Evolutionary conservation across 2,797 vertebrate genomes (phyloP), one percentile per base, ranked within the genome.

Genomic region (Danio choprae): DNA sequence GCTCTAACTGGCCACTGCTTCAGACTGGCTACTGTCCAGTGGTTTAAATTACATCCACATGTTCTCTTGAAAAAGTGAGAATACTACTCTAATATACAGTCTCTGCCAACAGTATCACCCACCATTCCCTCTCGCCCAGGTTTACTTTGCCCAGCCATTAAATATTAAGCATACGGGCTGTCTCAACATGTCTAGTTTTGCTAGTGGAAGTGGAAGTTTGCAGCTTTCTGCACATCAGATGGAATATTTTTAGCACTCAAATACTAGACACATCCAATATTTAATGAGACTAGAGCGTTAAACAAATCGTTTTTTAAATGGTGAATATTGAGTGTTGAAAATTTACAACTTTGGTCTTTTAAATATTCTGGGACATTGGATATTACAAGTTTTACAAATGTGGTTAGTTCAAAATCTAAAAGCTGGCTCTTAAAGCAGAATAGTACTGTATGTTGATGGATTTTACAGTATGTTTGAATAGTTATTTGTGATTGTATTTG

Each of bases 191-290:
- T 70, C 46, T 58, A 20, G 75, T 36, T 71, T 79, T 59, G 44
- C 18, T 43, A 62, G 36, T 71, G 6, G 38, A 79, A 71, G 53
- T n/a, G 13, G 6, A 60, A 48, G n/a, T 77, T 13, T 72, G 43
- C 58, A 46, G 76, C n/a, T 20, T 70, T 69, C 44, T 78, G 55
- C 75, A 78, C 64, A 77, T 58, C 65, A 69, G 20, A 77, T 56
- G 15, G 59, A 63, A 63, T 75, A 64, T 64, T 75, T 75, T 71
- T 64, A 41, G 38, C n/a, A 64, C 18, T 11, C 58, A 50, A 74
- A 50, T 50, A 64, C 59, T 63, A 53, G n/a, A 62, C 44, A 51
- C 44, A 41, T 77, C 13, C 40, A 4, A 43, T 5, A 55, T 46
- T 46, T 40, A 58, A 58, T 29, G 20, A 58, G 8, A 6, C 22